phyloP scores from a whole-genome alignment of 1,140 invertebrate species.

The Branchinecta lynchi region DNA sequence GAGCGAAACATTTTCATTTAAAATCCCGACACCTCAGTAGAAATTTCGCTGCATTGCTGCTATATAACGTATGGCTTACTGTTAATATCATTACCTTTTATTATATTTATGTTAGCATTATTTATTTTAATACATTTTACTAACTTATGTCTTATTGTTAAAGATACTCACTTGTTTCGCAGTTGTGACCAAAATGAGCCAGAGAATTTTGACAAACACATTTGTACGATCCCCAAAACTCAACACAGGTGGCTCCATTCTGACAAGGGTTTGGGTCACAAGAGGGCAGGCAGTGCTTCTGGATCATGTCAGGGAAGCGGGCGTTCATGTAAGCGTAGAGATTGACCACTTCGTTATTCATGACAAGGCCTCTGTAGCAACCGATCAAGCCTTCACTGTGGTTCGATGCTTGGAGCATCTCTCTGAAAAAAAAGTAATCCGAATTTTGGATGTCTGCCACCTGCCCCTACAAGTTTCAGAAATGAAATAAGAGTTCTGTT shows the following conservation, averaged over 20 bases:
- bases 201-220: slow-evolving; percentile 57
- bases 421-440: slow-evolving; percentile 37
- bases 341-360: slow-evolving; percentile 75
- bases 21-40: too few relatives aligned
- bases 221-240: slow-evolving; percentile 78
- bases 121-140: too few relatives aligned
- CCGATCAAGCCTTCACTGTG: slow-evolving; percentile 77
- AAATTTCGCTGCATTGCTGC: too few relatives aligned
- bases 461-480: too few relatives aligned
- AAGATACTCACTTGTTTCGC: slow-evolving; percentile 61
- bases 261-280: slow-evolving; percentile 84
- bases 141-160: too few relatives aligned
- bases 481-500: too few relatives aligned
- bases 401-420: slow-evolving; percentile 46
- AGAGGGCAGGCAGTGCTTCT: slow-evolving; percentile 78
- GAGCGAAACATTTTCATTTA: too few relatives aligned
- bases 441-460: background rate
- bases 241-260: slow-evolving; percentile 75
- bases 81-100: too few relatives aligned
- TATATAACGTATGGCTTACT: too few relatives aligned
- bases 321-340: slow-evolving; percentile 88
- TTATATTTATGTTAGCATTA: too few relatives aligned
- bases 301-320: slow-evolving; percentile 62
- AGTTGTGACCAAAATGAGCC: slow-evolving; percentile 73
- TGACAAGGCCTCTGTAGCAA: slow-evolving; percentile 76